These are phyloP conservation scores for Centropus bengalensis DNA, from an alignment of 2,113 vertebrate genomes.

Conservation along the genomic window DNA sequence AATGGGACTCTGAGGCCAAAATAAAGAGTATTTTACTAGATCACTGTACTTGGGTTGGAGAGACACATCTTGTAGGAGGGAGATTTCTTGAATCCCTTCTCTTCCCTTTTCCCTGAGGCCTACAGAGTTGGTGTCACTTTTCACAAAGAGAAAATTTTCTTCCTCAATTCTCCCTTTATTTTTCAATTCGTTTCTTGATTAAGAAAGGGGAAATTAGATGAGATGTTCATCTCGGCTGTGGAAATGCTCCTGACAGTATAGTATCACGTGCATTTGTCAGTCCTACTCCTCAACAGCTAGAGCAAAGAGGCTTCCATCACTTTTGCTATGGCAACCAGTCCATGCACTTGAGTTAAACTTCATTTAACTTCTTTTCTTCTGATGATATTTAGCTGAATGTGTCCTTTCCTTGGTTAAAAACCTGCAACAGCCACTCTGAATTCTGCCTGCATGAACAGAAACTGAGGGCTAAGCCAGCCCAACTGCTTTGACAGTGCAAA, in stretches of 20 bases:
- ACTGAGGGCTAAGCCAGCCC: not conserved
- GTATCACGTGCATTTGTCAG: not conserved
- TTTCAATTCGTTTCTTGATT: not conserved
- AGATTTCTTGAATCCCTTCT: not conserved
- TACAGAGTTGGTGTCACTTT: not conserved
- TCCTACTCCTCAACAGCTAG: not conserved
- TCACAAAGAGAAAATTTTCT: not conserved
- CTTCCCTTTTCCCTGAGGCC: not conserved
- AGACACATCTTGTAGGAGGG: not conserved
- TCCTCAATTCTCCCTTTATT: not conserved
- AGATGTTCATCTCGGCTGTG: not conserved
- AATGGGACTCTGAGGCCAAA: not conserved
- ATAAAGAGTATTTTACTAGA: not conserved
- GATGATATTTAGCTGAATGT: slow-evolving; percentile 3
- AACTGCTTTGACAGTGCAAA: not conserved
- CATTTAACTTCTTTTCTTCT: slow-evolving; percentile 16
- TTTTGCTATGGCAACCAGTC: slow-evolving; percentile 54
- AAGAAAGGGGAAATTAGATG: not conserved
- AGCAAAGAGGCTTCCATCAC: slow-evolving; percentile 12
- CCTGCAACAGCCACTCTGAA: not conserved
- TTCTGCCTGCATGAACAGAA: not conserved
- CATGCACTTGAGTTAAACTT: slow-evolving; percentile 12
- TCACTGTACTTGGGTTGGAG: not conserved
- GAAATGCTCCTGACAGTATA: not conserved
- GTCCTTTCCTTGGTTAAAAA: slow-evolving; percentile 20